phyloP scores from a whole-genome alignment of 2,113 vertebrate species.

The Leptosomus discolor region DNA sequence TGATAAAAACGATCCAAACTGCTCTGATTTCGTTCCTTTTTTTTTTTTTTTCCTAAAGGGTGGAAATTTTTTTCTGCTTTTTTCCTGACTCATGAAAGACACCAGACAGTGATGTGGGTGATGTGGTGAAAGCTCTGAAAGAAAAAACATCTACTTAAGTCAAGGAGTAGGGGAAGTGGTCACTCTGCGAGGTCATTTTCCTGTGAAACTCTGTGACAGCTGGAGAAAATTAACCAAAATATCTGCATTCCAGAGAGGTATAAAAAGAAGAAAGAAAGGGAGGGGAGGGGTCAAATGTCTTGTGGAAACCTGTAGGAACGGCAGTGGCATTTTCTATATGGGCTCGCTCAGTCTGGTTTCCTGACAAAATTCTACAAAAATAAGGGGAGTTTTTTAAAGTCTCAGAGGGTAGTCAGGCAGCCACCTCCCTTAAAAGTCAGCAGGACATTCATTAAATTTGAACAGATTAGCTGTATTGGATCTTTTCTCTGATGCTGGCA shows the following conservation, averaged over 20 bases:
- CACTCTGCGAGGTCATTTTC: conserved; percentile 65
- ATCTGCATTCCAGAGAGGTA: conserved; percentile 75
- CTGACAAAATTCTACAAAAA: conserved; percentile 38
- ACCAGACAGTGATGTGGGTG: conserved; percentile 49
- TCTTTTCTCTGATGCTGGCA: conserved; percentile 31
- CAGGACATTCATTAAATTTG: conserved; percentile 46
- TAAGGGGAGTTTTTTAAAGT: conserved; percentile 28
- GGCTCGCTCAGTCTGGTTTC: conserved; percentile 43
- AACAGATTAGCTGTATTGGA: conserved; percentile 16
- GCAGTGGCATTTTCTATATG: conserved; percentile 46
- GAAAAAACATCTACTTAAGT: conserved; percentile 40
- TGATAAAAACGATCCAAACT: neutral
- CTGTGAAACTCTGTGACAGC: conserved; percentile 64
- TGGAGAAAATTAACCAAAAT: conserved; percentile 72
- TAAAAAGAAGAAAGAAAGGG: conserved; percentile 38
- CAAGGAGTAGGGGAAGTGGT: conserved; percentile 63
- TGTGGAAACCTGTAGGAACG: conserved; percentile 48
- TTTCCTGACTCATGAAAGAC: conserved; percentile 41
- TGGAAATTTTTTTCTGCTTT: neutral
- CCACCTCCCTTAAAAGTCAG: conserved; percentile 37
- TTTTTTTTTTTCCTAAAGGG: neutral
- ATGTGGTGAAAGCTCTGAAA: conserved; percentile 60
- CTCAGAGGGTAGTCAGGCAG: conserved; percentile 21
- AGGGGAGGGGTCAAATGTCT: conserved; percentile 54
- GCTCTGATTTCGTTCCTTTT: neutral